Evolutionary conservation across 1,140 invertebrate genomes (phyloP).

Genomic region (Epicauta chinensis): DNA sequence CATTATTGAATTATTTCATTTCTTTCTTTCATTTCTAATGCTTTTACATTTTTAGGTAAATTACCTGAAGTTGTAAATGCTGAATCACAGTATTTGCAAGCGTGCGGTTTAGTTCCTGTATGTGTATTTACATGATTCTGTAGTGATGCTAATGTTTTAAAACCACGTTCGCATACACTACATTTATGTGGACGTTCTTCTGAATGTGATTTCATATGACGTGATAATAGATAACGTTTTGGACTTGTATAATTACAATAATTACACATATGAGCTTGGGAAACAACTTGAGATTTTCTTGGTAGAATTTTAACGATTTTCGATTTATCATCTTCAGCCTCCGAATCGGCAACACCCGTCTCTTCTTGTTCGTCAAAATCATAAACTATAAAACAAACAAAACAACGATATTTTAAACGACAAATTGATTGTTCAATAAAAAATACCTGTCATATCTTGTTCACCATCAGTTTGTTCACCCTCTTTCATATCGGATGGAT

Average conservation of each 20-base stretch:
- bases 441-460: slow-evolving; percentile 49
- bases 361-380: slow-evolving; percentile 61
- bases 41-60: background rate
- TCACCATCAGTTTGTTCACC: slow-evolving; percentile 55
- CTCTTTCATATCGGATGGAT: slow-evolving; percentile 54
- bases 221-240: slow-evolving; percentile 80
- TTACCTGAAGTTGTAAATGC: slow-evolving; percentile 90
- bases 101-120: slow-evolving; percentile 90
- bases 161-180: slow-evolving; percentile 88
- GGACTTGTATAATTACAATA: slow-evolving; percentile 88
- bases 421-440: background rate
- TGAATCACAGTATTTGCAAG: slow-evolving; percentile 88
- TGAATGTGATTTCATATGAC: slow-evolving; percentile 95
- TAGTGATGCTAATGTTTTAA: slow-evolving; percentile 88
- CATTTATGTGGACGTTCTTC: slow-evolving; percentile 94
- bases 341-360: slow-evolving; percentile 52
- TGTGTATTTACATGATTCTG: slow-evolving; percentile 97
- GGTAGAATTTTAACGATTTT: slow-evolving; percentile 61
- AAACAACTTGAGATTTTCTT: slow-evolving; percentile 63
- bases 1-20: no score
- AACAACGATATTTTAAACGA: slow-evolving; percentile 7
- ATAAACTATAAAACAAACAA: slow-evolving; percentile 44
- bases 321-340: slow-evolving; percentile 63
- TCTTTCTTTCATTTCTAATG: background rate
- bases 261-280: slow-evolving; percentile 74